A percentile compares a stretch with the other conserved stretches of the same genome.
These are phyloP conservation scores for Sapajus apella DNA, from an alignment of 2,113 vertebrate species.

Conservation along the genomic window DNA sequence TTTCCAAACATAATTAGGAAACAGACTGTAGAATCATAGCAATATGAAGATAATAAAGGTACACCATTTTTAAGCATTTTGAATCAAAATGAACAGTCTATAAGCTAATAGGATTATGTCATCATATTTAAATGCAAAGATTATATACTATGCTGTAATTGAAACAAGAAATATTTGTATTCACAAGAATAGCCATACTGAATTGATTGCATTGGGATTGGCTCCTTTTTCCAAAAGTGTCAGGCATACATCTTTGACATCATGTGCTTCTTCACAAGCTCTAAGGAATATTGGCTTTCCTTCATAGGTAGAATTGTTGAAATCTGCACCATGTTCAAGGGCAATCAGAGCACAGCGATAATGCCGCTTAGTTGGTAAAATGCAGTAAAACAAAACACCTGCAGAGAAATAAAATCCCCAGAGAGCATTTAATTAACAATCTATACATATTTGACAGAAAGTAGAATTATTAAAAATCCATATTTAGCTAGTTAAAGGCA, in stretches of 20 bases:
- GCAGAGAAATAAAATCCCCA: conserved; percentile 65
- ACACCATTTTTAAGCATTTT: not conserved
- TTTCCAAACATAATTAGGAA: conserved; percentile 31
- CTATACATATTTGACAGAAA: not conserved
- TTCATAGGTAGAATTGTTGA: conserved; percentile 87
- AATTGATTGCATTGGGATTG: conserved; percentile 88
- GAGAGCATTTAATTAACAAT: not conserved
- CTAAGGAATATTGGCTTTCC: conserved; percentile 90
- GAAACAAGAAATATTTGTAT: conserved; percentile 51
- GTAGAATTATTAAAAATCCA: not conserved
- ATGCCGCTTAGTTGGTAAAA: conserved; percentile 90
- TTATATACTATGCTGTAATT: not conserved
- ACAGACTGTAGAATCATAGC: not conserved
- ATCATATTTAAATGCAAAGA: conserved; percentile 44
- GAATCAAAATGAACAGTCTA: conserved; percentile 25
- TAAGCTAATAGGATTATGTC: not conserved
- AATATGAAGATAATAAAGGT: conserved; percentile 16
- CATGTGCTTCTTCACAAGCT: conserved; percentile 89
- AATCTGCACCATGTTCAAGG: conserved; percentile 88
- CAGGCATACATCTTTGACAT: conserved; percentile 87
- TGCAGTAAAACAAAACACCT: conserved; percentile 95
- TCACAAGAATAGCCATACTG: conserved; percentile 80
- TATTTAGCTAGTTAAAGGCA: not conserved
- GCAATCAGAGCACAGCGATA: conserved; percentile 87
- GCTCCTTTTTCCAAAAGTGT: conserved; percentile 90